Evolutionary conservation across 1,140 invertebrate species (phyloP).

Genomic region (Zaprionus camerounensis): DNA sequence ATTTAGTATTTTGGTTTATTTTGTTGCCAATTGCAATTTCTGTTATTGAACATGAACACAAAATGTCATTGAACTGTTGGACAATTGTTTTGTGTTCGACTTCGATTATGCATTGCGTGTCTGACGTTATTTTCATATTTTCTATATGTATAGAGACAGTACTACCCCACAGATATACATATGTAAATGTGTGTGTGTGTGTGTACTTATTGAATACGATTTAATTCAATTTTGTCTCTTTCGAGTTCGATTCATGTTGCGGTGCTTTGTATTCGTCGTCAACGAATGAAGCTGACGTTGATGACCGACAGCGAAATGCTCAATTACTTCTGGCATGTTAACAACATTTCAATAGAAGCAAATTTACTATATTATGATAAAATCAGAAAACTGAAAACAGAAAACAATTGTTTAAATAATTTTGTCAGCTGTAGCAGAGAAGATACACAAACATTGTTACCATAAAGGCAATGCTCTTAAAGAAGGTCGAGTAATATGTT

Average conservation of each 20-base stretch:
- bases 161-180: slow-evolving; percentile 8
- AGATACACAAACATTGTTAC: slow-evolving; percentile 23
- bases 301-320: slow-evolving; percentile 30
- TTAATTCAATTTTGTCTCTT: slow-evolving; percentile 58
- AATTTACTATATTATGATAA: background rate
- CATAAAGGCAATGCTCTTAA: slow-evolving; percentile 51
- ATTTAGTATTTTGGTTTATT: slow-evolving; percentile 27
- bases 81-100: slow-evolving; percentile 28
- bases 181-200: slow-evolving; percentile 19
- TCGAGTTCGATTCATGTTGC: slow-evolving; percentile 43
- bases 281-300: slow-evolving; percentile 44
- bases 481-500: slow-evolving; percentile 51
- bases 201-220: slow-evolving; percentile 28
- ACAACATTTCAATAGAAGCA: slow-evolving; percentile 60
- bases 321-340: slow-evolving; percentile 50
- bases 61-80: slow-evolving; percentile 68
- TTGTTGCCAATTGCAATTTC: slow-evolving; percentile 53
- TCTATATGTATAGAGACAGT: slow-evolving; percentile 17
- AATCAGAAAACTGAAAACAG: slow-evolving; percentile 12
- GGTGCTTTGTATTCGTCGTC: slow-evolving; percentile 44
- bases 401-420: slow-evolving; percentile 66
- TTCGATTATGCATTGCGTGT: slow-evolving; percentile 58
- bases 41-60: slow-evolving; percentile 71
- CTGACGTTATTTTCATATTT: slow-evolving; percentile 44
- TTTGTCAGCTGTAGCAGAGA: slow-evolving; percentile 51